Percentiles rank a stretch among this genome's conserved stretches.
Evolutionary conservation across 2,888 invertebrate species (phyloP).

Genomic region (Drosophila fulvimacula): DNA sequence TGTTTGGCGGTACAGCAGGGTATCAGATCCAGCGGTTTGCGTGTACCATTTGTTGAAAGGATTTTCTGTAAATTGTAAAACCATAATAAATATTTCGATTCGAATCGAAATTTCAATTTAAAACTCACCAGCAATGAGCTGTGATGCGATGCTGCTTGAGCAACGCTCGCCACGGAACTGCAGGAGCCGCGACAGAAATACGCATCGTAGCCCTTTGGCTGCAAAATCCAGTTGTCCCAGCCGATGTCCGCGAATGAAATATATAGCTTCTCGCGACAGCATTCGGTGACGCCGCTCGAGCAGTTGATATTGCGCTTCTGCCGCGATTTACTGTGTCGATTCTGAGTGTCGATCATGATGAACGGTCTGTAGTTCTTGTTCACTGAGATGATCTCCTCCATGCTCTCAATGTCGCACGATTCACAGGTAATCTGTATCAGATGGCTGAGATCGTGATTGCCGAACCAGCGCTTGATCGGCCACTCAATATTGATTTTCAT

Average conservation of each 20-base stretch:
- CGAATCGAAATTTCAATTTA: rapidly evolving
- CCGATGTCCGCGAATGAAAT: slow-evolving; percentile 94
- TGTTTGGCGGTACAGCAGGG: slow-evolving; percentile 95
- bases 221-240: slow-evolving; percentile 95
- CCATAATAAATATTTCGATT: slow-evolving; percentile 11
- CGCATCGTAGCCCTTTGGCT: slow-evolving; percentile 93
- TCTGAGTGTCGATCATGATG: slow-evolving; percentile 91
- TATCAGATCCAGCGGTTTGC: slow-evolving; percentile 88
- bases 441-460: slow-evolving; percentile 88
- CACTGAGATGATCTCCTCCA: slow-evolving; percentile 88
- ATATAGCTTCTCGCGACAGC: slow-evolving; percentile 92
- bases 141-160: slow-evolving; percentile 88
- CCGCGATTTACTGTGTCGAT: slow-evolving; percentile 87
- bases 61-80: slow-evolving; percentile 87
- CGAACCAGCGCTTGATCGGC: slow-evolving; percentile 91
- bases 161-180: slow-evolving; percentile 89
- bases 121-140: slow-evolving; percentile 90
- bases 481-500: slow-evolving; percentile 91
- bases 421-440: slow-evolving; percentile 91
- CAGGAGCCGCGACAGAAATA: slow-evolving; percentile 95
- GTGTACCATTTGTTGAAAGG: slow-evolving; percentile 85
- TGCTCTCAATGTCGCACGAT: slow-evolving; percentile 89
- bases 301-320: slow-evolving; percentile 89
- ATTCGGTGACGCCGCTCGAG: slow-evolving; percentile 89
- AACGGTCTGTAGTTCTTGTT: slow-evolving; percentile 90